Conservation (phyloP, 2,113 vertebrate genomes). For the Paramormyrops kingsleyae region DNA sequence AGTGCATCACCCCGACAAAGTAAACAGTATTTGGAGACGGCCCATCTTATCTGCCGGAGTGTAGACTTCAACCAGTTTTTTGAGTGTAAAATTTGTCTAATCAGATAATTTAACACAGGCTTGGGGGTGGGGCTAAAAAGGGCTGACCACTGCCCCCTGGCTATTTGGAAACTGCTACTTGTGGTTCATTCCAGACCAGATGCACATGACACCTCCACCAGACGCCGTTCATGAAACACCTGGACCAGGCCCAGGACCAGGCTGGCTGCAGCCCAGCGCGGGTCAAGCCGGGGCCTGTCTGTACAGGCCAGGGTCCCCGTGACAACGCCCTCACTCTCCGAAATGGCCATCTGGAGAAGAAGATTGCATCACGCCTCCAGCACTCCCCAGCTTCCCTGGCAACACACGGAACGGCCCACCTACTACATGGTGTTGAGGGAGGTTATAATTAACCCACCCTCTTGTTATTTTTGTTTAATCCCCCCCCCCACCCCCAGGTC, state of each 20-base stretch:
- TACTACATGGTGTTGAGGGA: conserved; percentile 10
- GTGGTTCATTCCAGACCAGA: not conserved
- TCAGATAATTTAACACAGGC: not conserved
- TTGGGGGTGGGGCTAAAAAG: not conserved
- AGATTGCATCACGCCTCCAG: not conserved
- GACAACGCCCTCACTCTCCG: not conserved
- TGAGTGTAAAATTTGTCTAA: not conserved
- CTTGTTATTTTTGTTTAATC: conserved; percentile 41
- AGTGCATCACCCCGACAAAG: not conserved
- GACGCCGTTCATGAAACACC: not conserved
- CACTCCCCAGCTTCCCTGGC: conserved; percentile 5
- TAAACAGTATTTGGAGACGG: not conserved
- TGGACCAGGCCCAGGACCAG: not conserved
- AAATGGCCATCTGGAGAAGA: not conserved
- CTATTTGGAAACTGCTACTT: not conserved
- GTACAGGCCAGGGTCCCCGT: not conserved
- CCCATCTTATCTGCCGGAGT: not conserved
- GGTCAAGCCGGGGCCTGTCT: not conserved
- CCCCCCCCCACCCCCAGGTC: conserved; percentile 13
- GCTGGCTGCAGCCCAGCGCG: not conserved
- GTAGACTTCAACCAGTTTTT: not conserved
- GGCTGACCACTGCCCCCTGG: not conserved
- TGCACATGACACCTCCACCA: not conserved
- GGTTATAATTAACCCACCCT: conserved; percentile 49
- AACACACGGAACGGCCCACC: not conserved